Conservation (phyloP, 2,113 vertebrate species). For the Phoxinus phoxinus region DNA sequence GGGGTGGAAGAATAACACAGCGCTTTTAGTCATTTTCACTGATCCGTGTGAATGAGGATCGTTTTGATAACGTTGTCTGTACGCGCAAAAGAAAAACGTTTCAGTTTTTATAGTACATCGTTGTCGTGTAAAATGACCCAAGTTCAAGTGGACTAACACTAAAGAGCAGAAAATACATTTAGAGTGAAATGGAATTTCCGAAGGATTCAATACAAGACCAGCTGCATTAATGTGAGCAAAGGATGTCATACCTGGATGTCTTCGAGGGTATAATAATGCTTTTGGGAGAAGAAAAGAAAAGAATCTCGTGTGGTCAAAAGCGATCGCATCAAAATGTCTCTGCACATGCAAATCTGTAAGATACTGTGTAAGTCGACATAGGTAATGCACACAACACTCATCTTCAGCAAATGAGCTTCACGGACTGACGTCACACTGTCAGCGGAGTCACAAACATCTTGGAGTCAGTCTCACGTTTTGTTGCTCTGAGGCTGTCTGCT, state of each 20-base stretch:
- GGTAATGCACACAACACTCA: background rate
- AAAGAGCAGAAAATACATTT: background rate
- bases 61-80: no score
- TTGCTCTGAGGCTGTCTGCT: slow-evolving; percentile 56
- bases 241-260: slow-evolving; percentile 1
- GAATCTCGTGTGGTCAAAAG: no score
- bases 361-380: slow-evolving; percentile 5
- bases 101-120: no score
- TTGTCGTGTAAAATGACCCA: no score
- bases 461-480: background rate
- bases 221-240: background rate
- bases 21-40: no score
- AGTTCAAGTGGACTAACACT: background rate
- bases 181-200: background rate
- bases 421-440: slow-evolving; percentile 14
- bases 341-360: background rate
- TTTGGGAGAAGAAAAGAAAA: background rate
- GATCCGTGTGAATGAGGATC: no score
- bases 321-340: background rate
- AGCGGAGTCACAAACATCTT: background rate
- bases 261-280: background rate
- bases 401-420: background rate
- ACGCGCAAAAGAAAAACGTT: no score
- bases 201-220: background rate
- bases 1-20: no score